Percentiles rank a stretch among this genome's conserved stretches.
phyloP scores from a whole-genome alignment of 2,797 vertebrate genomes.

The Melanotaenia nigrans region DNA sequence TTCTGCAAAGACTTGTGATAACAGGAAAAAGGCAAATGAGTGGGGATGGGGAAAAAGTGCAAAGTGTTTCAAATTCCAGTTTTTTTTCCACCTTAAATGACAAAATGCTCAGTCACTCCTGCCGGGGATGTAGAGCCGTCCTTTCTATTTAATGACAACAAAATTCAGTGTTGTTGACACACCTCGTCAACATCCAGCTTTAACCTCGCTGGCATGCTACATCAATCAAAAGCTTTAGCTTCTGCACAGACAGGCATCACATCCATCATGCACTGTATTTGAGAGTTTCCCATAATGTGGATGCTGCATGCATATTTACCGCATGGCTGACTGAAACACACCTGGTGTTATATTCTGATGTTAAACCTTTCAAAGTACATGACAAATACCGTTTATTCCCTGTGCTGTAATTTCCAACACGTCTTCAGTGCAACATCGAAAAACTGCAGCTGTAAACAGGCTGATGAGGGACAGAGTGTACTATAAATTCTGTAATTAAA shows the following conservation, averaged over 20 bases:
- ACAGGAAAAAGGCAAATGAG: not conserved
- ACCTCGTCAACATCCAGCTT: slow-evolving; percentile 63
- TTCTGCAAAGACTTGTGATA: slow-evolving; percentile 27
- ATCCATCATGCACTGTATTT: slow-evolving; percentile 46
- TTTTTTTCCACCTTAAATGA: not conserved
- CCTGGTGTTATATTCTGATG: not conserved
- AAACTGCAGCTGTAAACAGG: slow-evolving; percentile 21
- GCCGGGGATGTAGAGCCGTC: slow-evolving; percentile 4
- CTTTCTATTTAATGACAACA: slow-evolving; percentile 45
- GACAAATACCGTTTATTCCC: slow-evolving; percentile 12
- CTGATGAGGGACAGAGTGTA: not conserved
- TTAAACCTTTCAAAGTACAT: slow-evolving; percentile 25
- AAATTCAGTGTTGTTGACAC: slow-evolving; percentile 44
- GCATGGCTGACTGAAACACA: no score
- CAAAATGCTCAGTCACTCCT: not conserved
- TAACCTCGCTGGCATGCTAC: slow-evolving; percentile 33
- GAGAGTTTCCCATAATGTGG: slow-evolving; percentile 13
- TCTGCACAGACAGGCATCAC: slow-evolving; percentile 25
- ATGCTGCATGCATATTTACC: not conserved
- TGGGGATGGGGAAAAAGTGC: not conserved
- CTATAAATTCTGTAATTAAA: slow-evolving; percentile 58
- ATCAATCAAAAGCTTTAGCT: slow-evolving; percentile 51
- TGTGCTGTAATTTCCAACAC: slow-evolving; percentile 5
- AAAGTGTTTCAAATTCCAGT: not conserved
- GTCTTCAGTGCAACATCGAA: not conserved